These are phyloP conservation scores for Trichomycterus rosablanca DNA, from an alignment of 2,113 vertebrate genomes.

Conservation along the genomic window DNA sequence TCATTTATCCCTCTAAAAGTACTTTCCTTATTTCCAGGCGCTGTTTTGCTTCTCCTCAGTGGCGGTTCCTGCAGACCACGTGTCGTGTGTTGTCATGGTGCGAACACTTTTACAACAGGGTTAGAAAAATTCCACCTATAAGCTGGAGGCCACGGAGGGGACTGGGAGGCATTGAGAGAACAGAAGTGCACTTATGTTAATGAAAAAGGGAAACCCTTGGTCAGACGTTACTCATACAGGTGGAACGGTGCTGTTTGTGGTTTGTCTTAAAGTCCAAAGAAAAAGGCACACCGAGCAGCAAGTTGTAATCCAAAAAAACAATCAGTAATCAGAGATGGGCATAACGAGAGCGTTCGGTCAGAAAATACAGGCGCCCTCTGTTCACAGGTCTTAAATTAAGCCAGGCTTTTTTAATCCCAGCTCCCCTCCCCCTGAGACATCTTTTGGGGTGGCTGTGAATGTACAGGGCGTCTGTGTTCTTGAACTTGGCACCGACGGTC, in stretches of 20 bases:
- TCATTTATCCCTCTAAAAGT: slow-evolving; percentile 20
- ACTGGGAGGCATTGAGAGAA: background rate
- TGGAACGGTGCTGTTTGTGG: no score
- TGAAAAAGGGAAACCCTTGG: slow-evolving; percentile 5
- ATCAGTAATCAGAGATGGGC: no score
- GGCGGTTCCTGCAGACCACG: background rate
- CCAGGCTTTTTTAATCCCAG: no score
- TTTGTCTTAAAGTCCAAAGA: no score
- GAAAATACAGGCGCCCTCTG: no score
- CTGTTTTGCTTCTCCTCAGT: background rate
- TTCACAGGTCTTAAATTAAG: no score
- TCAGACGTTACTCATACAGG: no score
- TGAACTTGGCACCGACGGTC: slow-evolving; percentile 34
- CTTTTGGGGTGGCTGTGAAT: slow-evolving; percentile 37
- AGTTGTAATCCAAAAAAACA: no score
- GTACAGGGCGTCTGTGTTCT: slow-evolving; percentile 46
- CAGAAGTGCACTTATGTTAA: slow-evolving; percentile 11
- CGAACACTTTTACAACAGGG: background rate
- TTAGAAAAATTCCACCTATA: slow-evolving; percentile 9
- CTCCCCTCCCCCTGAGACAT: no score
- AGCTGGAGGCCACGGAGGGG: background rate
- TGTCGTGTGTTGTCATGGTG: slow-evolving; percentile 13
- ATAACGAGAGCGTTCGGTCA: no score
- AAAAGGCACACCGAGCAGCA: no score
- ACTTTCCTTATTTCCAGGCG: slow-evolving; percentile 4